Conservation (phyloP, 2,113 vertebrate genomes). For the Meleagris gallopavo region DNA sequence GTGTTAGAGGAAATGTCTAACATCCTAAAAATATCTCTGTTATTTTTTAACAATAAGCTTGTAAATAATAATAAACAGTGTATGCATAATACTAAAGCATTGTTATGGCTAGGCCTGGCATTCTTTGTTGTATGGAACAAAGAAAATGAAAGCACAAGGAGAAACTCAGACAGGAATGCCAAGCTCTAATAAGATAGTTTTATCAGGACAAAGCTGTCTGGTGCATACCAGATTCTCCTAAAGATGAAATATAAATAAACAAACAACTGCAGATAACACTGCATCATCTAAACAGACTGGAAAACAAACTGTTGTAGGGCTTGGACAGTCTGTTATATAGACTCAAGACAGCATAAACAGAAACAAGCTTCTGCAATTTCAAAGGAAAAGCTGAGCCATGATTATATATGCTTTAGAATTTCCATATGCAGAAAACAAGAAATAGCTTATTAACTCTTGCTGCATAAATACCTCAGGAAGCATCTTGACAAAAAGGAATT, state of each 20-base stretch:
- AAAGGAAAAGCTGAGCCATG: constrained; percentile 24
- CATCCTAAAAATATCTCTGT: background rate
- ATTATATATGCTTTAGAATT: constrained; percentile 10
- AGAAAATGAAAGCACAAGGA: constrained; percentile 1
- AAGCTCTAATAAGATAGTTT: constrained; percentile 47
- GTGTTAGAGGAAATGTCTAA: background rate
- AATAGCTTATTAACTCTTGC: background rate
- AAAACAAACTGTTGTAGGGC: constrained; percentile 58
- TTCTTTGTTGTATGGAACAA: constrained; percentile 17
- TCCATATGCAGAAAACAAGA: background rate
- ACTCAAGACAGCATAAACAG: constrained; percentile 39
- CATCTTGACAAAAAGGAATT: background rate
- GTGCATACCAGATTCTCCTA: constrained; percentile 47
- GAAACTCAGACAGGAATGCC: constrained; percentile 23
- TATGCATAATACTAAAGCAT: background rate
- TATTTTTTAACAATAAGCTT: constrained; percentile 2
- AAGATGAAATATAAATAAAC: constrained; percentile 65
- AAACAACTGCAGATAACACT: constrained; percentile 59
- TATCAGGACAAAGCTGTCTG: constrained; percentile 50
- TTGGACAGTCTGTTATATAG: constrained; percentile 54
- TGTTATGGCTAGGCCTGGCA: background rate
- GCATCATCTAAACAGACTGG: constrained; percentile 57
- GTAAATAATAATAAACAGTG: background rate
- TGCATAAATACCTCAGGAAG: background rate
- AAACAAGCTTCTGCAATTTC: constrained; percentile 36